Evolutionary conservation across 30 jellyfish, hydroid and myxozoan genomes (phyloP).

Genomic region (Chironex yamaguchii): DNA sequence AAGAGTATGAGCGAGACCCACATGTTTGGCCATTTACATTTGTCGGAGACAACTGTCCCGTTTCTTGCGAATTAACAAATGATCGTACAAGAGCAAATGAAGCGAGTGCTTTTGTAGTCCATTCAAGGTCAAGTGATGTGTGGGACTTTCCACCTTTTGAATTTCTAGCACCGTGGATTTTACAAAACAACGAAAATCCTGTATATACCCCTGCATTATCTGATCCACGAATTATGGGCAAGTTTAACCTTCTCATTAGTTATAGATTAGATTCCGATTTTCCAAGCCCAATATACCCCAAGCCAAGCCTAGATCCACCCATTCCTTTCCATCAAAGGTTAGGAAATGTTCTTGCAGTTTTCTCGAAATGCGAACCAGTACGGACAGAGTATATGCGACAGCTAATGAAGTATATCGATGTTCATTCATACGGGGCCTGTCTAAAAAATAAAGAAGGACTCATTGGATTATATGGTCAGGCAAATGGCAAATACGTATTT

Average conservation of each 20-base stretch:
- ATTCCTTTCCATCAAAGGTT: conserved; percentile 87
- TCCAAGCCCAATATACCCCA: conserved; percentile 98
- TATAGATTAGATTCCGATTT: conserved; percentile 95
- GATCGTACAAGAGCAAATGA: conserved; percentile 89
- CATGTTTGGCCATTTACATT: conserved; percentile 98
- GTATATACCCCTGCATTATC: conserved; percentile 97
- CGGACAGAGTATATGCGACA: conserved; percentile 99
- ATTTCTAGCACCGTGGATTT: conserved; percentile 97
- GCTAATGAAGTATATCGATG: conserved; percentile 88
- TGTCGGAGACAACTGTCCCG: conserved; percentile 98
- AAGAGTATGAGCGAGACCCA: conserved; percentile 82
- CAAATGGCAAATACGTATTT: conserved; percentile 95
- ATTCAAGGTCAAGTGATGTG: conserved; percentile 94
- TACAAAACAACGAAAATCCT: conserved; percentile 97
- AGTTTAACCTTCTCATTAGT: conserved; percentile 87
- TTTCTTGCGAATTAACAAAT: conserved; percentile 87
- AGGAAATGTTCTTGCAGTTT: conserved; percentile 95
- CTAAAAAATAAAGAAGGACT: conserved; percentile 92
- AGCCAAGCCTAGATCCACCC: conserved; percentile 86
- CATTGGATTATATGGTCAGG: conserved; percentile 95
- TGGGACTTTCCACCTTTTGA: conserved; percentile 96
- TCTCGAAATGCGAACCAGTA: conserved; percentile 96
- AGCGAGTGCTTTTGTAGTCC: conserved; percentile 98
- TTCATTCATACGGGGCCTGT: conserved; percentile 97
- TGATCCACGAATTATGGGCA: conserved; percentile 91